Conservation (phyloP, 2,113 vertebrate genomes). For the Sphaerodactylus townsendi region DNA sequence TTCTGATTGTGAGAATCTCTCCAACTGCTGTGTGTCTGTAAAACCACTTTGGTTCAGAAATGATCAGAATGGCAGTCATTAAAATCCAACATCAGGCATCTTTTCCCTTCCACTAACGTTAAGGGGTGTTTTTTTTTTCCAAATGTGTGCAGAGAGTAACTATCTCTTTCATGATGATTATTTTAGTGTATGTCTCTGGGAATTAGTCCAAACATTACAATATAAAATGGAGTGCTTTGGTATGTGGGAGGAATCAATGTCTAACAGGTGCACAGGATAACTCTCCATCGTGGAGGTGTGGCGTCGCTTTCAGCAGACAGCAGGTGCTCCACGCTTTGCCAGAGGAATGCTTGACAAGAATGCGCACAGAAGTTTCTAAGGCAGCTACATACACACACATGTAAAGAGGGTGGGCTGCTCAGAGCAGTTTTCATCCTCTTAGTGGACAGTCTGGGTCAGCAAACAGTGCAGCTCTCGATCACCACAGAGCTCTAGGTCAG, state of each 20-base stretch:
- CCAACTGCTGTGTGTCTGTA: constrained; percentile 20
- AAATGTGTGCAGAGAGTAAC: constrained; percentile 46
- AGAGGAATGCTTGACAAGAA: constrained; percentile 8
- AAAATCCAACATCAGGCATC: constrained; percentile 33
- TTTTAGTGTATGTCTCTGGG: constrained; percentile 60
- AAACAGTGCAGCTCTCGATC: too few species aligned
- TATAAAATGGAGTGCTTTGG: constrained; percentile 35
- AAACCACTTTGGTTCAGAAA: constrained; percentile 42
- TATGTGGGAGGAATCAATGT: constrained; percentile 55
- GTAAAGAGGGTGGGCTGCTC: not conserved
- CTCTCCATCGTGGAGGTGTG: constrained; percentile 26
- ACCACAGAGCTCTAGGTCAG: not conserved
- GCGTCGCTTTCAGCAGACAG: constrained; percentile 22
- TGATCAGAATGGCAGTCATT: constrained; percentile 36
- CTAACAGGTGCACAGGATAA: constrained; percentile 57
- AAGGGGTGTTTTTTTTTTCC: constrained; percentile 42
- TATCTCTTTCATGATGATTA: constrained; percentile 62
- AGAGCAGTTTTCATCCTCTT: not conserved
- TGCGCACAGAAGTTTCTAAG: constrained; percentile 12
- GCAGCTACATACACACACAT: not conserved
- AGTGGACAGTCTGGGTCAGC: not conserved
- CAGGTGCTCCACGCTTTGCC: constrained; percentile 16
- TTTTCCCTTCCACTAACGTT: constrained; percentile 48
- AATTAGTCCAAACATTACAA: constrained; percentile 26
- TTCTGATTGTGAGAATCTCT: constrained; percentile 28